Base-by-base conservation (phyloP, 37 sponge, comb jelly and placozoan genomes). In the Chondrilla cf. caribensis region DNA sequence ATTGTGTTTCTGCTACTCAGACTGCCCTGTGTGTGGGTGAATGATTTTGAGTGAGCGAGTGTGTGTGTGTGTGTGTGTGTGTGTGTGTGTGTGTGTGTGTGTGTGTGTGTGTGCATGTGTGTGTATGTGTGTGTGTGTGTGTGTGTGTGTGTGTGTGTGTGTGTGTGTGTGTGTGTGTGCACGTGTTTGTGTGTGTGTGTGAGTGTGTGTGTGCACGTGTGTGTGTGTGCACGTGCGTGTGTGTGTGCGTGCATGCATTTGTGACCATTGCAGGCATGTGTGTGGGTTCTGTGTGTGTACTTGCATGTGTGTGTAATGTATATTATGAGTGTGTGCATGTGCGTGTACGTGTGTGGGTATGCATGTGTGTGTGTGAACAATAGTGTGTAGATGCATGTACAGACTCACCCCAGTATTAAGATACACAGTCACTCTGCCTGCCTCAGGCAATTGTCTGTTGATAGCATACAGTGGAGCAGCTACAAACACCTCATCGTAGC, bases 401-500 rank as follows among this genome's bases (percentile, higher is more conserved):
- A 26, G 7, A 67, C 68, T 67, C 1, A 67, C 68, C 33, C 68
- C 17, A 8, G 35, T 31, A 33, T 73, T 73, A n/a, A 73, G 40
- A 14, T 38, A 73, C 8, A 73, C 76, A n/a, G 76, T 73, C 0
- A 73, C 76, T 39, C 21, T 40, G 1, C 76, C 76, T 1, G 76
- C 76, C 25, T 73, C 76, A 15, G 76, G 76, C 1, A 42, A 40
- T 37, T 42, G 37, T 17, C 76, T 73, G 24, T 37, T 42, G 24
- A 39, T n/a, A n/a, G 76, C 36, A 43, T 73, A 73, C 43, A 73
- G 14, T 1, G 76, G 25, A 14, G 76, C 76, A 22, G 44, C 76
- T 37, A 40, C 76, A 39, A 73, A 73, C 76, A 73, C 76, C 40
- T 73, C 76, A 40, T 73, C 76, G 36, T 42, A 67, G 35, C 68